phyloP scores from a whole-genome alignment of 2,797 vertebrate species.

The Rhynchotus rufescens region DNA sequence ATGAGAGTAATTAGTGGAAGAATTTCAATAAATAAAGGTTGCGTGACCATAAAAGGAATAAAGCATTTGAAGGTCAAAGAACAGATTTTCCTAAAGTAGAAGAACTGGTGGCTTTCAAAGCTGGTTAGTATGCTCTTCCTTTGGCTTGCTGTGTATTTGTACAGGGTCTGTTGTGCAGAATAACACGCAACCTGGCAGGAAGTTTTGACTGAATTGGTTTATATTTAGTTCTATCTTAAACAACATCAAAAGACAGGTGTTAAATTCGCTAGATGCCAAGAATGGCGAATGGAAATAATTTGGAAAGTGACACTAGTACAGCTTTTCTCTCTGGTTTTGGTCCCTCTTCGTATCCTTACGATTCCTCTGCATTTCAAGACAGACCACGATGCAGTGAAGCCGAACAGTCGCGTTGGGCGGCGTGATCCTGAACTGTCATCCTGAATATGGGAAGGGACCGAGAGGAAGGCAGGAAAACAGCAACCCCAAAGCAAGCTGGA shows the following conservation, averaged over 20 bases:
- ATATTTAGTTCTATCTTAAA: background rate
- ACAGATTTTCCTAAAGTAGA: background rate
- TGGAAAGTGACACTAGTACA: background rate
- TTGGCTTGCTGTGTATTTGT: background rate
- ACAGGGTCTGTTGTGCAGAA: background rate
- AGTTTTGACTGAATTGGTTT: conserved; percentile 14
- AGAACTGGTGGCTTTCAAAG: background rate
- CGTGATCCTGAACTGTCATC: background rate
- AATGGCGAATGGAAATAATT: background rate
- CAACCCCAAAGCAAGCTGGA: background rate
- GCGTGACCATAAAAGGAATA: conserved; percentile 12
- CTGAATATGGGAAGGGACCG: background rate
- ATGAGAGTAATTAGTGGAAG: conserved; percentile 6
- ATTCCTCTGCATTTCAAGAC: background rate
- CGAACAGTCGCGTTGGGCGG: background rate
- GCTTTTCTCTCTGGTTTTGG: background rate
- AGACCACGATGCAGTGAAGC: background rate
- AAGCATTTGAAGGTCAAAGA: conserved; percentile 43
- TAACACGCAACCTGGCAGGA: background rate
- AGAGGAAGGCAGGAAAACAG: background rate
- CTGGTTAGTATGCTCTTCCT: background rate
- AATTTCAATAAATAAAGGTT: conserved; percentile 40
- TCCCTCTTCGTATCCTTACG: background rate
- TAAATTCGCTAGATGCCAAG: background rate
- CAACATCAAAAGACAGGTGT: background rate